These are phyloP conservation scores for Albula glossodonta DNA, from an alignment of 2,113 vertebrate species.

Conservation along the genomic window DNA sequence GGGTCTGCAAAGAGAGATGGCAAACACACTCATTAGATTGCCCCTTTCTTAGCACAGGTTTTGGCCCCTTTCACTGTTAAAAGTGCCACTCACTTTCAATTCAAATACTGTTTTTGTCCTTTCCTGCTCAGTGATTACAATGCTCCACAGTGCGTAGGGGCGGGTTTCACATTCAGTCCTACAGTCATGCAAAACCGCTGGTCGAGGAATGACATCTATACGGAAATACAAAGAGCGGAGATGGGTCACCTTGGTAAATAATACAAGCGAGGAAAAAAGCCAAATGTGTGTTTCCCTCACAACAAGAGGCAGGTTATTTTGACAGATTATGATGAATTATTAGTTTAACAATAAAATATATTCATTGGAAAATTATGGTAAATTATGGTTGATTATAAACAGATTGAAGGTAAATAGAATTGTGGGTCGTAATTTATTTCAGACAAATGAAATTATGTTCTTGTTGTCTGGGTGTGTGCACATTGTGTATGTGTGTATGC, in stretches of 20 bases:
- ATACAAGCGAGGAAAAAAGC: background rate
- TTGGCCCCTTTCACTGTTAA: background rate
- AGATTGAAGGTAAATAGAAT: background rate
- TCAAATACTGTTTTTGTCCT: background rate
- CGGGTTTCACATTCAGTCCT: background rate
- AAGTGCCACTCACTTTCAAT: background rate
- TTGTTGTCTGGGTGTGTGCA: background rate
- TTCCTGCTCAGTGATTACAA: background rate
- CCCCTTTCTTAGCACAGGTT: background rate
- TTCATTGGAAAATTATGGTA: background rate
- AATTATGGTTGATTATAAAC: background rate
- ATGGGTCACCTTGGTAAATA: background rate
- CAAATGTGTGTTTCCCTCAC: background rate
- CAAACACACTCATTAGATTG: background rate
- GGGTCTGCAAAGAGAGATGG: background rate
- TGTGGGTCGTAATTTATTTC: background rate
- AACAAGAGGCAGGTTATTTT: background rate
- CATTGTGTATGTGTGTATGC: background rate
- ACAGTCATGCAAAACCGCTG: background rate
- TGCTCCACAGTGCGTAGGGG: background rate
- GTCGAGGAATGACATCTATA: background rate
- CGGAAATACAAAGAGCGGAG: background rate
- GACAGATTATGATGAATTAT: background rate
- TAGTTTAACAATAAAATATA: conserved; percentile 13
- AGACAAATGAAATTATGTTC: background rate